Evolutionary conservation across 1,140 invertebrate genomes (phyloP), one percentile per base, ranked within the genome.

Genomic region (Oryctes rhinoceros): DNA sequence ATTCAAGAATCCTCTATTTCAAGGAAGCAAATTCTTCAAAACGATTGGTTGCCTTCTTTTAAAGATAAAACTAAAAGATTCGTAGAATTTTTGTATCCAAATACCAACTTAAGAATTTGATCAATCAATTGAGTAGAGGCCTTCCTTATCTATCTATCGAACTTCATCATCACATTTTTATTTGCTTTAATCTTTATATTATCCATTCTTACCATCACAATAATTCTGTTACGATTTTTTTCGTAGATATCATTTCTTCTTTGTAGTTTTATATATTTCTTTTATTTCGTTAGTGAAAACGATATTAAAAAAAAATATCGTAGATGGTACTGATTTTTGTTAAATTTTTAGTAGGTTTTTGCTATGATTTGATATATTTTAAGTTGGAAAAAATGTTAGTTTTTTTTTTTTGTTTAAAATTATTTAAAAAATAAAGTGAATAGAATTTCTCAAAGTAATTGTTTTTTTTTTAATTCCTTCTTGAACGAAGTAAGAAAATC

Each of bases 41-140:
- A 62, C 37, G 65, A 71, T 71, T 71, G 65, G 65, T 30, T 13
- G 62, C 62, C 62, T 67, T 67, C 62, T 10, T 11, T 67, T 67
- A 67, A 67, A 67, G 2, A 30, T 13, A 35, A 59, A 59, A 59
- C 4, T 18, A 59, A 59, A 59, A 44, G 39, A 59, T 18, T 59
- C 53, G 53, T n/a, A 18, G 6, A 18, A 7, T 44, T 44, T 59
- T 59, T 18, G 15, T 59, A 59, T 18, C 5, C 15, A 5, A 49
- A n/a, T 59, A 18, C 53, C 53, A 59, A 59, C 53, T n/a, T 18
- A 59, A 5, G 39, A 44, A 44, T 44, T 10, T 10, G 5, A 44
- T 44, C 39, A 59, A 59, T 59, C 15, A 59, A 59, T 59, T 53
- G 1, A 0, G 53, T 59, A 59, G 15, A 59, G 13, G 53, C 7